Base-by-base conservation (phyloP, 2,797 vertebrate species). In the Luscinia megarhynchos region DNA sequence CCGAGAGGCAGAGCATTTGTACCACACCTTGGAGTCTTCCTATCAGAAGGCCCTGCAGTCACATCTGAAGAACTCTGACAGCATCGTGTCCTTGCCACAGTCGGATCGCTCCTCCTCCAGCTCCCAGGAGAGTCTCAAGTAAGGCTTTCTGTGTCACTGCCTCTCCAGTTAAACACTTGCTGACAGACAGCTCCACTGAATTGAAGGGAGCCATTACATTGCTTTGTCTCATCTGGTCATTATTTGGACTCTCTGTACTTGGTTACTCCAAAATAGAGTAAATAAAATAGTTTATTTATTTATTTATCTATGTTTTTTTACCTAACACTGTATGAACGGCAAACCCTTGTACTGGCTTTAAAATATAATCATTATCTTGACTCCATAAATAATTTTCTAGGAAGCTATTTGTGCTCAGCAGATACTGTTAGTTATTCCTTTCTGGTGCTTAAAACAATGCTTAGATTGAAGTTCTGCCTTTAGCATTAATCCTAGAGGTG, bases 121-220 rank as follows among this genome's bases (percentile, higher is more conserved):
- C 78, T 99, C 99, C 19, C 99, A 99, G 95, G 99, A 99, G 97
- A 99, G 99, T 97, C 98, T 99, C 27, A 99, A 99, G 99, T 99
- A 97, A 98, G 99, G 59, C 46, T 32, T 66, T 57, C 2, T 12
- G 11, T 77, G 62, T 66, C 34, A 22, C 21, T 45, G 0, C 40
- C 21, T 85, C 76, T 66, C 1, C 3, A 23, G 77, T 59, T 74
- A 19, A 58, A 77, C 50, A 51, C 3, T 12, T 75, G 45, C 32
- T 51, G 43, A 13, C 32, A 66, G n/a, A 11, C 34, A 51, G 27
- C 43, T 69, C n/a, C 32, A 5, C 2, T 74, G 50, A 63, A 32
- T 13, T 58, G 77, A 61, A 70, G 53, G 64, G n/a, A 83, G 20
- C 53, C 30, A 41, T 51, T 32, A 9, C 15, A 7, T n/a, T 64